Evolutionary conservation across 2,113 vertebrate genomes (phyloP), one percentile per base, ranked within the genome.

Genomic region (Struthidea cinerea): DNA sequence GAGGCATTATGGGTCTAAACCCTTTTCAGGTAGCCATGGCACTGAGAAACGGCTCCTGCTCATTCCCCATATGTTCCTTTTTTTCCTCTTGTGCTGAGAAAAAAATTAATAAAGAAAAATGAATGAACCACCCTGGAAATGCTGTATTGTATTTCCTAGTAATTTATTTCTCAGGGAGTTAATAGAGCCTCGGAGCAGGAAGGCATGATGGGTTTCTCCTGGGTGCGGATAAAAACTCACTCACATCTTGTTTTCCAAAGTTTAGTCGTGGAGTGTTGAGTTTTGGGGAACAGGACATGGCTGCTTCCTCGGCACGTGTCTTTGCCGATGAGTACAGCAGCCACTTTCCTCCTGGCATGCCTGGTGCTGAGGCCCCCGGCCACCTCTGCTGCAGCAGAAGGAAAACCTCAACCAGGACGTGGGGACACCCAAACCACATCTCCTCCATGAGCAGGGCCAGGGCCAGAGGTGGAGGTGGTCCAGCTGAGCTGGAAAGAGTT

Each of bases 41-140:
- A 73, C 21, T 56, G 83, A 80, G 53, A 60, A 90, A 77, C 3
- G 1, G 13, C 23, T 84, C 86, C 68, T 86, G 87, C 64, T 77
- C 84, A 2, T 61, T 89, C 89, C 73, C 94, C 91, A 59, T 73
- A 89, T 94, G 93, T 46, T 90, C 49, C 41, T 39, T 42, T 60
- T 22, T 5, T 53, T 7, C n/a, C 16, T 42, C 37, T 49, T 77
- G 44, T 83, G 41, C 46, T 19, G 46, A 86, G 46, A 71, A 49
- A 81, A 84, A 86, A 86, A 80, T 14, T 55, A 96, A 90, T 90
- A 92, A 86, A 95, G 57, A 76, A 50, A 92, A 95, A 92, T n/a
- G 68, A 92, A 74, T 41, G 32, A 83, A 61, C 32, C n/a, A 22
- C 6, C 19, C 44, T 8, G 46, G 67, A 95, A 88, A 65, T 21